Evolutionary conservation across 2,888 invertebrate genomes (phyloP), one percentile per base, ranked within the genome.

Genomic region (Notocelia uddmanniana): DNA sequence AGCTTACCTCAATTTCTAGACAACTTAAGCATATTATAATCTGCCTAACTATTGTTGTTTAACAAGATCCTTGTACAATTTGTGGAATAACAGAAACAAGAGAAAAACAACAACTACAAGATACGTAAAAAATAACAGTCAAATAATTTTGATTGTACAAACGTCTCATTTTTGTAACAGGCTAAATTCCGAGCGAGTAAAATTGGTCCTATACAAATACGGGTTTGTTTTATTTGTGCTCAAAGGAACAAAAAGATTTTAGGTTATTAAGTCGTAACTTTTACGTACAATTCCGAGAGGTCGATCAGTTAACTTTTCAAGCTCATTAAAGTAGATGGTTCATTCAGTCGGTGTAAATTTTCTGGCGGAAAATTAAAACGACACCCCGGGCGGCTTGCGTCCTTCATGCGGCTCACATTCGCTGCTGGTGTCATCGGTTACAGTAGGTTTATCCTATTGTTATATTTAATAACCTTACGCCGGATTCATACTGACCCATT

Each of bases 311-410:
- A 91, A 91, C 90, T 92, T 91, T 91, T 89, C 88, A 87, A 89
- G 90, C 91, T 93, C 93, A 92, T 93, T 93, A 93, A 93, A 93
- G 92, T 89, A 91, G 91, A 92, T 88, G 89, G 89, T 91, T 90
- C 92, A 90, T 92, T 93, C 89, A 83, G 84, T 85, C 85, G 85
- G 88, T 88, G 88, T 90, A 90, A 87, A 91, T 90, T 90, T 90
- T 83, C 87, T 85, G 83, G 89, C 93, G 93, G 93, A 93, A 93
- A 93, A 93, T 93, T 93, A 93, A 93, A 93, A 93, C 87, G 88
- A 84, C 87, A 88, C 93, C 92, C 90, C 89, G 78, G 89, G 93
- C 92, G 83, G 78, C 76, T 74, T 74, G 78, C 78, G 74, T 74
- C 74, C 76, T 79, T 75, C 76, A 79, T 78, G 34, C 23, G 23